Conservation (phyloP, 2,113 vertebrate genomes). For the Cololabis saira region DNA sequence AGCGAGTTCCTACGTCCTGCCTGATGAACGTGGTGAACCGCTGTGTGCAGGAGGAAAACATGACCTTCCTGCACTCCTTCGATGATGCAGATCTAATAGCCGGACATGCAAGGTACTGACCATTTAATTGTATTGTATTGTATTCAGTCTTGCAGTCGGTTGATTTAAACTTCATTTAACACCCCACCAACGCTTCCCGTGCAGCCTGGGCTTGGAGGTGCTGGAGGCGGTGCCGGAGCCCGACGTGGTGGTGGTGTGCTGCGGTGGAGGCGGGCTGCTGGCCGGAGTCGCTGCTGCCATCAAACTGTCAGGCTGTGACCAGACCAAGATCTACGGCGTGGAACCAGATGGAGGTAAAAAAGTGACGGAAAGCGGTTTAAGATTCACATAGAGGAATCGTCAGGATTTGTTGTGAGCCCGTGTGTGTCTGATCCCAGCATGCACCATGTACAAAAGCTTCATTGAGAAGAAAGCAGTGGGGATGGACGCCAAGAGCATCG, state of each 20-base stretch:
- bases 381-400: neutral
- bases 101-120: conserved; percentile 80
- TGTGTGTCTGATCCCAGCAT: conserved; percentile 66
- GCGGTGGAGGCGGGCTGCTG: conserved; percentile 81
- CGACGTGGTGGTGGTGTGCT: conserved; percentile 82
- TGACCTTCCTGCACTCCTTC: conserved; percentile 80
- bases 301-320: conserved; percentile 76
- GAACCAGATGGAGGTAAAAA: conserved; percentile 81
- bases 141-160: neutral
- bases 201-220: conserved; percentile 80
- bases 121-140: neutral
- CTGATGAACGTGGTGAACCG: conserved; percentile 77
- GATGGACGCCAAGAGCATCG: conserved; percentile 81
- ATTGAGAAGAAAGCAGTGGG: conserved; percentile 78
- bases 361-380: conserved; percentile 27
- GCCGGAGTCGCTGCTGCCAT: conserved; percentile 79
- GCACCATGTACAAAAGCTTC: conserved; percentile 83
- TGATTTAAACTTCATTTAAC: too few relatives aligned
- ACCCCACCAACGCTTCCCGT: neutral
- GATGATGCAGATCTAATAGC: conserved; percentile 81
- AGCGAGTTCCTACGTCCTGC: conserved; percentile 71
- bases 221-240: conserved; percentile 74
- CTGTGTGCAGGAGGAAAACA: conserved; percentile 75
- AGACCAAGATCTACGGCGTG: conserved; percentile 81
- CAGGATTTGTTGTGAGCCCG: neutral